These are phyloP conservation scores for Euplagia quadripunctaria DNA, from an alignment of 2,888 invertebrate species.

Conservation along the genomic window DNA sequence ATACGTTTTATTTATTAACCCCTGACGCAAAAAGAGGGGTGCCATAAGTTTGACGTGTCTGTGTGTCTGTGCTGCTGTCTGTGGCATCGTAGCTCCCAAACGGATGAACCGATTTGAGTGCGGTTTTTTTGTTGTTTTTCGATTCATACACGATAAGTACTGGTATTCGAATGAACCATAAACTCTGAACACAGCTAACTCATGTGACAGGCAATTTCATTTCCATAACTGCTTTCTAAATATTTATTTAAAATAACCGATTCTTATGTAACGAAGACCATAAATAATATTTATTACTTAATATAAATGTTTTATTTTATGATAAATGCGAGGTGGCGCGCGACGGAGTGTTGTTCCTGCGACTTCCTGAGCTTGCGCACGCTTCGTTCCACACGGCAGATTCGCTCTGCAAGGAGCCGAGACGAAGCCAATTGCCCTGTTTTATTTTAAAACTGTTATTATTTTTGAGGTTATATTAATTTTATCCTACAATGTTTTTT, in stretches of 20 bases:
- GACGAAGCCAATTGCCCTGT: conserved; percentile 21
- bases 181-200: background rate
- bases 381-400: conserved; percentile 62
- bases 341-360: conserved; percentile 40
- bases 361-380: conserved; percentile 61
- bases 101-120: too few species aligned
- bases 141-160: too few species aligned
- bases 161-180: too few species aligned
- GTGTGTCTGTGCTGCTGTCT: too few species aligned
- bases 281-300: background rate
- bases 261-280: background rate
- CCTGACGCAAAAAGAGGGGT: too few species aligned
- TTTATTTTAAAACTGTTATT: background rate
- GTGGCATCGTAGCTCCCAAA: too few species aligned
- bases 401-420: conserved; percentile 23
- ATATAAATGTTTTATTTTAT: background rate
- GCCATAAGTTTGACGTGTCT: too few species aligned
- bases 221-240: background rate
- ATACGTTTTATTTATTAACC: too few species aligned
- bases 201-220: background rate
- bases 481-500: background rate
- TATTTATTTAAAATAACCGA: background rate
- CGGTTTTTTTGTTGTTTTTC: too few species aligned
- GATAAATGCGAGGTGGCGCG: conserved; percentile 38
- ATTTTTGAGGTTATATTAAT: background rate